These are phyloP conservation scores for Drosophila robusta DNA, from an alignment of 2,888 invertebrate genomes.

Conservation along the genomic window DNA sequence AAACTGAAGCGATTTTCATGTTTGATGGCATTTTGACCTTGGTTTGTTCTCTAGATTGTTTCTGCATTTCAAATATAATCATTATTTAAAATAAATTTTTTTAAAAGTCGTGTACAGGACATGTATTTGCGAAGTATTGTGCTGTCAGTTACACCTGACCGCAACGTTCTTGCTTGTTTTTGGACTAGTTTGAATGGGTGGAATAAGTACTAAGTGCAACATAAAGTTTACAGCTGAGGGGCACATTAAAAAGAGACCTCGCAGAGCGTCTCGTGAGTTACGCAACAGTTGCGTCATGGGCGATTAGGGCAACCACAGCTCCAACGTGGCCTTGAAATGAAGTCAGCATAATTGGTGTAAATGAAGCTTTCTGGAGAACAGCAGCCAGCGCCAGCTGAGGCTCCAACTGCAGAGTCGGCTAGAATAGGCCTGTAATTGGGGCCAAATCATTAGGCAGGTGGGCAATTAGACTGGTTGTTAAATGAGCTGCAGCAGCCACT, in stretches of 20 bases:
- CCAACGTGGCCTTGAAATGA: constrained; percentile 28
- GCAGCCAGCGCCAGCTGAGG: not conserved
- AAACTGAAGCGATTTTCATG: too few species aligned
- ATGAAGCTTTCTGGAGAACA: constrained; percentile 21
- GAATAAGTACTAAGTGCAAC: not conserved
- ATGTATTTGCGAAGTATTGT: too few species aligned
- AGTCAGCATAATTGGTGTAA: constrained; percentile 25
- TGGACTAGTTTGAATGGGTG: not conserved
- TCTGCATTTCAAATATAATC: too few species aligned
- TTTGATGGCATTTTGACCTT: too few species aligned
- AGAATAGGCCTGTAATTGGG: constrained; percentile 17
- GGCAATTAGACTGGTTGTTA: constrained; percentile 39
- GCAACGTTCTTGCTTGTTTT: too few species aligned
- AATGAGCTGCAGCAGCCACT: constrained; percentile 27
- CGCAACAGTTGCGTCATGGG: constrained; percentile 23
- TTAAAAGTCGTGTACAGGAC: too few species aligned
- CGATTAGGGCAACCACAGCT: constrained; percentile 3
- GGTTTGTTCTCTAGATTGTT: too few species aligned
- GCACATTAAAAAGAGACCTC: constrained; percentile 6
- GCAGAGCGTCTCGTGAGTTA: constrained; percentile 8
- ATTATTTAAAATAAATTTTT: too few species aligned
- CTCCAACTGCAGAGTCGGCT: not conserved
- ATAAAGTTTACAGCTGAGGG: not conserved
- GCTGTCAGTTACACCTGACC: too few species aligned
- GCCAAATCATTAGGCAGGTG: constrained; percentile 28